phyloP scores from a whole-genome alignment of 2,113 vertebrate genomes.

The Cyprinodon variegatus region DNA sequence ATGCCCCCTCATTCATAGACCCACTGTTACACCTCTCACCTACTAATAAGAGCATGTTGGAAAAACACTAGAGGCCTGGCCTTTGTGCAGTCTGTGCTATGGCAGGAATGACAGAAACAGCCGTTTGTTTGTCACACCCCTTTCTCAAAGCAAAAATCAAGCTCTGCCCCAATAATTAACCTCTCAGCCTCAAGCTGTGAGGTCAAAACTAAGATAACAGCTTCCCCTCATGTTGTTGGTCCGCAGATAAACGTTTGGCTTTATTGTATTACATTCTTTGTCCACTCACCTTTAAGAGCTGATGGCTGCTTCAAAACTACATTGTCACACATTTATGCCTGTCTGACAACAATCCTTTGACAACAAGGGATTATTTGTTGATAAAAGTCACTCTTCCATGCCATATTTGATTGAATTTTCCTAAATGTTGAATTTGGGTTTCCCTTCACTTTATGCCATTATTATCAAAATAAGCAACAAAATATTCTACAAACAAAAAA shows the following conservation, averaged over 20 bases:
- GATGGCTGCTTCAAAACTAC: not conserved
- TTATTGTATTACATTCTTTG: not conserved
- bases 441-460: too few species aligned
- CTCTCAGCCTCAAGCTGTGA: not conserved
- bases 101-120: conserved; percentile 57
- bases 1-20: not conserved
- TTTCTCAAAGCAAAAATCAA: conserved; percentile 18
- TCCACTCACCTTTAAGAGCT: not conserved
- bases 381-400: too few species aligned
- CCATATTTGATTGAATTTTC: not conserved
- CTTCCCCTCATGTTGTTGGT: conserved; percentile 12
- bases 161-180: conserved; percentile 39
- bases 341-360: conserved; percentile 8
- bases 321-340: conserved; percentile 14
- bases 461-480: too few species aligned
- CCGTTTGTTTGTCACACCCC: conserved; percentile 28
- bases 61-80: conserved; percentile 30
- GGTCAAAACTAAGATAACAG: conserved; percentile 12
- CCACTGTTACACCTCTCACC: not conserved
- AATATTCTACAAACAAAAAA: too few species aligned
- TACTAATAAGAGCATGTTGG: conserved; percentile 8
- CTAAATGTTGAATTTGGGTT: not conserved
- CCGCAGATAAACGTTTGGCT: fast-evolving
- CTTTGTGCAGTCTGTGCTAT: conserved; percentile 35
- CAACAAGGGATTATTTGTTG: conserved; percentile 5